Evolutionary conservation across 2,797 vertebrate genomes (phyloP).

Genomic region (Hippoglossus hippoglossus): DNA sequence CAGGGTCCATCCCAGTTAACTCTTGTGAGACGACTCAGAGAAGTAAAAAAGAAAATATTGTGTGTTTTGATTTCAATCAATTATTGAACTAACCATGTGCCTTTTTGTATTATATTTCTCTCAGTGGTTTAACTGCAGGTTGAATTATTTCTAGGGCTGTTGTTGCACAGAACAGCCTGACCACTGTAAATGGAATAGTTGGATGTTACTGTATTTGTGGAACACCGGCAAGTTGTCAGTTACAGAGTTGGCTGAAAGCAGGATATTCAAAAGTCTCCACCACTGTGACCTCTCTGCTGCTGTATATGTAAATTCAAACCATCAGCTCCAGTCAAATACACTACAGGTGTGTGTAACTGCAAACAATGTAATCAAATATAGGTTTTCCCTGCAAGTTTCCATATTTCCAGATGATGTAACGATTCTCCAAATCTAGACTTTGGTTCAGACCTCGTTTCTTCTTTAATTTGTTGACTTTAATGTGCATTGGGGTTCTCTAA

Average conservation of each 20-base stretch:
- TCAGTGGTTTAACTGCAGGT: not conserved
- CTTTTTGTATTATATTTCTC: not conserved
- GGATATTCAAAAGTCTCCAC: slow-evolving; percentile 20
- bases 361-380: not conserved
- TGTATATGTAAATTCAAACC: slow-evolving; percentile 18
- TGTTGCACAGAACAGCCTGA: not conserved
- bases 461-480: not conserved
- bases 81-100: not conserved
- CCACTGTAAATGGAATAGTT: not conserved
- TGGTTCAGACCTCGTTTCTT: not conserved
- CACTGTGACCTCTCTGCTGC: slow-evolving; percentile 19
- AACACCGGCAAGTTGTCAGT: not conserved
- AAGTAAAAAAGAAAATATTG: not conserved
- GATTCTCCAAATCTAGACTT: not conserved
- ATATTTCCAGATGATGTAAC: not conserved
- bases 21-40: not conserved
- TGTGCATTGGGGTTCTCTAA: not conserved
- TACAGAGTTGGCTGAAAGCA: slow-evolving; percentile 10
- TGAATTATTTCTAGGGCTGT: not conserved
- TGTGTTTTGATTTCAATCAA: not conserved
- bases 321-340: not conserved
- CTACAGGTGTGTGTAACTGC: not conserved
- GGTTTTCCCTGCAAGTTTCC: not conserved
- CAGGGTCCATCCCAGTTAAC: not conserved
- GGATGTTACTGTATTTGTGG: not conserved